Conservation (phyloP, 2,113 vertebrate genomes). For the Hypanus sabinus region DNA sequence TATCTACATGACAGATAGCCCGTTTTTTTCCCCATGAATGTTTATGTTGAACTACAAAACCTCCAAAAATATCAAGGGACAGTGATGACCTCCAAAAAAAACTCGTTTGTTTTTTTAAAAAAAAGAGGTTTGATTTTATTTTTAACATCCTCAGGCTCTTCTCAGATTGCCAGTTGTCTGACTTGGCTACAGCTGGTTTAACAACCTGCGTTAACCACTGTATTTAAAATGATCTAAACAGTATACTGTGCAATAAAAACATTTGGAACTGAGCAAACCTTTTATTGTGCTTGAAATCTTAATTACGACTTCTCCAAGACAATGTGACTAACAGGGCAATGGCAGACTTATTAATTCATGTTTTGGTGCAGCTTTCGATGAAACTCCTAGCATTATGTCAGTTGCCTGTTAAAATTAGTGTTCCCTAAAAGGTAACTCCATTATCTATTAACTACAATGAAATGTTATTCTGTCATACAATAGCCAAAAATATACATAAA, state of each 20-base stretch:
- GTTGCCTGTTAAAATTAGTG: conserved; percentile 35
- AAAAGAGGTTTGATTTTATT: conserved; percentile 28
- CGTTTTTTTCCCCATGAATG: conserved; percentile 68
- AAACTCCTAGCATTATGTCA: conserved; percentile 20
- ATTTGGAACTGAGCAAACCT: conserved; percentile 20
- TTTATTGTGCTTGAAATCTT: conserved; percentile 31
- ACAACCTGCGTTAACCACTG: conserved; percentile 42
- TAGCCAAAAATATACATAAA: conserved; percentile 29
- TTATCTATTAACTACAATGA: conserved; percentile 26
- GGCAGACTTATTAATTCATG: conserved; percentile 24
- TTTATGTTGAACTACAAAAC: conserved; percentile 69
- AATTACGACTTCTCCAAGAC: background rate
- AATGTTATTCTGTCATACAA: conserved; percentile 26
- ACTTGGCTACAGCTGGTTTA: conserved; percentile 54
- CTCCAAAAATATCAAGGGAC: conserved; percentile 53
- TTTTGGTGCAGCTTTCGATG: background rate
- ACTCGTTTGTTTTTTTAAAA: background rate
- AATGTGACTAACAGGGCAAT: conserved; percentile 18
- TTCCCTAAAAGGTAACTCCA: conserved; percentile 21
- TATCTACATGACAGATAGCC: conserved; percentile 70
- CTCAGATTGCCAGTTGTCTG: conserved; percentile 29
- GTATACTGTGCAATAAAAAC: conserved; percentile 35
- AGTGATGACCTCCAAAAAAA: conserved; percentile 25
- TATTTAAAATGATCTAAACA: conserved; percentile 30
- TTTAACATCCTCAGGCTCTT: conserved; percentile 4